A percentile compares a stretch with the other conserved stretches of the same genome.
phyloP scores from a whole-genome alignment of 2,797 vertebrate genomes.

The Myioborus miniatus region DNA sequence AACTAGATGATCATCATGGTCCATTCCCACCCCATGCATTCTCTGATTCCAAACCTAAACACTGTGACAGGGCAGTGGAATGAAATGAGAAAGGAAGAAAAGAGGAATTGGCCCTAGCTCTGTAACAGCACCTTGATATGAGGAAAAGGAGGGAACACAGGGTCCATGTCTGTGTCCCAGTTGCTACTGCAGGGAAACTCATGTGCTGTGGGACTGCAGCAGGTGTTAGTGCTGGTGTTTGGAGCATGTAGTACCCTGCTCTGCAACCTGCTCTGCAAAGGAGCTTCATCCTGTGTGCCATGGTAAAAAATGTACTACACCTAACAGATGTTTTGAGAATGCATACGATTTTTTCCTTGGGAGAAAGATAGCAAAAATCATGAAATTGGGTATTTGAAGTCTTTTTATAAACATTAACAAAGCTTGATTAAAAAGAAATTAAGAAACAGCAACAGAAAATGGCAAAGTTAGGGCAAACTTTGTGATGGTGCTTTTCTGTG shows the following conservation, averaged over 20 bases:
- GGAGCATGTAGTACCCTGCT: neutral
- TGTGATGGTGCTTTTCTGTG: neutral
- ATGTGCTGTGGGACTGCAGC: neutral
- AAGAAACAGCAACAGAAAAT: neutral
- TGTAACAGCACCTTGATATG: neutral
- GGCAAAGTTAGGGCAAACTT: neutral
- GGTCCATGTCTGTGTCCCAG: accelerated
- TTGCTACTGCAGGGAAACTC: accelerated
- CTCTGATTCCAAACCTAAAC: neutral
- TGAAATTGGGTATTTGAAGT: neutral
- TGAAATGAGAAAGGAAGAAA: neutral
- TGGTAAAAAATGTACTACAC: neutral
- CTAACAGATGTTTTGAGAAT: neutral
- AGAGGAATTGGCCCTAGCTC: accelerated
- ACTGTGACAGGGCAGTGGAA: neutral
- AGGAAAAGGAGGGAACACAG: neutral
- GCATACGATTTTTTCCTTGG: accelerated
- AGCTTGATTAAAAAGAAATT: neutral
- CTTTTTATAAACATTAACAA: neutral
- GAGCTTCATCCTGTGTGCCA: neutral
- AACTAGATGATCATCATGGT: neutral
- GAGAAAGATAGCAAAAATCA: neutral
- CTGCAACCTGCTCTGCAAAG: neutral
- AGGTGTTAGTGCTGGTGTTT: neutral
- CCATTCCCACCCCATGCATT: neutral